A percentile compares a stretch with the other conserved stretches of the same genome.
phyloP scores from a whole-genome alignment of 2,797 vertebrate species.

The Scarus forsteni region DNA sequence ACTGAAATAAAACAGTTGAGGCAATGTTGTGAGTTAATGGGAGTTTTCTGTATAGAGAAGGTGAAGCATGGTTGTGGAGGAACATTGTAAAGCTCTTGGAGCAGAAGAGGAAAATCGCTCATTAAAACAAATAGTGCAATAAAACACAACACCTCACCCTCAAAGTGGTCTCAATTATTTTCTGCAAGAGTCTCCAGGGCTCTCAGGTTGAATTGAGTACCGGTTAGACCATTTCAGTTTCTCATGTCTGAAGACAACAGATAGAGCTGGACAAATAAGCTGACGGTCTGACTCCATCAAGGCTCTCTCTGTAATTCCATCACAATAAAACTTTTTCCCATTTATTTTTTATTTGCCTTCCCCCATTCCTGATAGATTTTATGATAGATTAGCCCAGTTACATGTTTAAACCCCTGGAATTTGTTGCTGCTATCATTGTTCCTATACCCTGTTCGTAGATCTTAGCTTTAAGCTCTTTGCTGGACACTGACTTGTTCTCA shows the following conservation, averaged over 20 bases:
- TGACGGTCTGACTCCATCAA: slow-evolving; percentile 64
- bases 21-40: slow-evolving; percentile 58
- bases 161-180: slow-evolving; percentile 45
- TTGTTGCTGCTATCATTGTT: too few species aligned
- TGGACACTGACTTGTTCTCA: too few species aligned
- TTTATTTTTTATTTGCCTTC: slow-evolving; percentile 50
- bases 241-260: slow-evolving; percentile 75
- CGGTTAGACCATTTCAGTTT: slow-evolving; percentile 74
- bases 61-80: slow-evolving; percentile 25
- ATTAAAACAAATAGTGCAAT: slow-evolving; percentile 70
- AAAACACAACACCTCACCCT: slow-evolving; percentile 55
- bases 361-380: too few species aligned
- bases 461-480: too few species aligned
- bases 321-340: slow-evolving; percentile 22
- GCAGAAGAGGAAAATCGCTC: slow-evolving; percentile 47
- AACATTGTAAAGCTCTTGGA: slow-evolving; percentile 38
- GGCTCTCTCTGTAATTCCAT: slow-evolving; percentile 62
- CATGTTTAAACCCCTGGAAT: too few species aligned
- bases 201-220: slow-evolving; percentile 56
- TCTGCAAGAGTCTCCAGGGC: slow-evolving; percentile 43
- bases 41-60: slow-evolving; percentile 38
- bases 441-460: too few species aligned
- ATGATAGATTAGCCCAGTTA: too few species aligned
- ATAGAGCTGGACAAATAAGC: slow-evolving; percentile 73
- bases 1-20: slow-evolving; percentile 15